Base-by-base conservation (phyloP, 1,140 invertebrate genomes). In the Subanguina moxae region DNA sequence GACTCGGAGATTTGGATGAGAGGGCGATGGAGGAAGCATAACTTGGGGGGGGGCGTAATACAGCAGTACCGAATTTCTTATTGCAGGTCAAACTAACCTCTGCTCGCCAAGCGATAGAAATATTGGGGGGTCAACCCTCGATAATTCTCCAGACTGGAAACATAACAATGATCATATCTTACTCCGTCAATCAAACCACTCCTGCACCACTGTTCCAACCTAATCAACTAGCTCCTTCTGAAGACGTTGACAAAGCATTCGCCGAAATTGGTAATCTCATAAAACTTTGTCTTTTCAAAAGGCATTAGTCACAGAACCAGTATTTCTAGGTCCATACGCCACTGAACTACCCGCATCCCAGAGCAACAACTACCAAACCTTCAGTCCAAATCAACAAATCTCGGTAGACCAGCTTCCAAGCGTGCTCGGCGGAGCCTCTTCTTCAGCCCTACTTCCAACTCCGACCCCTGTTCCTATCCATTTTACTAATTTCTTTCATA, bases 21-120 rank as follows among this genome's bases (percentile, higher is more conserved):
- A n/a, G n/a, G n/a, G n/a, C n/a, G n/a, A n/a, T n/a, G n/a, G n/a
- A n/a, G n/a, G n/a, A n/a, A n/a, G n/a, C n/a, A n/a, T n/a, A n/a
- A n/a, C n/a, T n/a, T n/a, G n/a, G n/a, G n/a, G n/a, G n/a, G n/a
- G n/a, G n/a, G n/a, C n/a, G n/a, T n/a, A n/a, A n/a, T n/a, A n/a
- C n/a, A n/a, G n/a, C n/a, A n/a, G n/a, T n/a, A n/a, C n/a, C n/a
- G n/a, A n/a, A n/a, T n/a, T n/a, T n/a, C n/a, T 27, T 17, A 21
- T 7, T 67, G 42, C 3, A 68, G 66, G 61, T 27, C 27, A 61
- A 30, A 25, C 25, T 63, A 23, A 63, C 61, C 0, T 57, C 66
- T 23, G 30, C 28, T 17, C 63, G 57, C 21, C 66, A 68, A 38
- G 58, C 59, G 21, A 43, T 68, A 19, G 66, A 68, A 52, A 65